phyloP scores from a whole-genome alignment of 2,888 invertebrate genomes.

The Lasiommata megera region DNA sequence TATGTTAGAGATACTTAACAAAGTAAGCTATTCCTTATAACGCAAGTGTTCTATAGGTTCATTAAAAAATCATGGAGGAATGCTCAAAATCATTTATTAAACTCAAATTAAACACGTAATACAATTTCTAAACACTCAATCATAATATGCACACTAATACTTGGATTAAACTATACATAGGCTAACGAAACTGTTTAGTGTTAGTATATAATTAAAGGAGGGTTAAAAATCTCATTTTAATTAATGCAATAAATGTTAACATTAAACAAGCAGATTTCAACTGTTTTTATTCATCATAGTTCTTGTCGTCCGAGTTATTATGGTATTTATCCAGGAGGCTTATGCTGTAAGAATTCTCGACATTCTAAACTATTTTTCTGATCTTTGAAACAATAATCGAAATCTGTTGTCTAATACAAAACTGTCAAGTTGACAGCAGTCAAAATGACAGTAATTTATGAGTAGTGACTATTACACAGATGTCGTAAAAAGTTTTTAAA shows the following conservation, averaged over 20 bases:
- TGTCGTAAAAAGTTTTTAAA: neutral
- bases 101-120: constrained; percentile 5
- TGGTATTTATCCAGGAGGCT: neutral
- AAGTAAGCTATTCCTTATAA: no score
- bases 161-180: neutral
- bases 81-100: constrained; percentile 8
- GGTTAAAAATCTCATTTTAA: neutral
- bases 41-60: no score
- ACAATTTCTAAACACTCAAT: neutral
- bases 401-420: no score
- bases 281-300: neutral
- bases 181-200: no score
- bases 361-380: neutral
- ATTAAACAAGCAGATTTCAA: neutral
- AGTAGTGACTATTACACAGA: no score
- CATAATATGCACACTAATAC: neutral
- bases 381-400: no score
- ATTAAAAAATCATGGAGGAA: neutral
- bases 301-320: neutral
- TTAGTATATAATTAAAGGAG: no score
- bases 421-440: no score
- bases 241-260: neutral
- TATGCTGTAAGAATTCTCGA: neutral
- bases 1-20: no score
- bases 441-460: no score